Conservation (phyloP, 2,888 invertebrate genomes). For the Cybosia mesomella region DNA sequence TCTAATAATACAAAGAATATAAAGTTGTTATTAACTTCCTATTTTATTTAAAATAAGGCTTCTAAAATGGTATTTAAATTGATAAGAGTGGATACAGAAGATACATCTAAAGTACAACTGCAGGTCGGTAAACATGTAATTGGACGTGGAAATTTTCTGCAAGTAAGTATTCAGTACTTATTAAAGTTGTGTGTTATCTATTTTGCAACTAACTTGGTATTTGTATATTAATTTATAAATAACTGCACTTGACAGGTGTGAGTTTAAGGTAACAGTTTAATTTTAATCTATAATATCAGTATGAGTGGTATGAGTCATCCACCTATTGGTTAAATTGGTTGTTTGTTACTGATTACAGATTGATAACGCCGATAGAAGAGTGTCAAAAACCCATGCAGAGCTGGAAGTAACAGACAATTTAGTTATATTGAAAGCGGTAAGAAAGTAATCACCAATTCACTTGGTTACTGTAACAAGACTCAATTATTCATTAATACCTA, state of each 20-base stretch:
- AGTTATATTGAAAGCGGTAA: slow-evolving; percentile 77
- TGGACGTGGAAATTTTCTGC: slow-evolving; percentile 74
- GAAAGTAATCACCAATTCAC: background rate
- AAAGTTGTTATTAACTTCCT: background rate
- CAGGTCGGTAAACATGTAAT: slow-evolving; percentile 67
- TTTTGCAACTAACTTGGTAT: background rate
- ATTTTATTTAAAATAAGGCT: background rate
- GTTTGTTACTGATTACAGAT: slow-evolving; percentile 67
- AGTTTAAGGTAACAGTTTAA: background rate
- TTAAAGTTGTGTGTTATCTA: background rate
- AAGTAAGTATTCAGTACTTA: slow-evolving; percentile 61
- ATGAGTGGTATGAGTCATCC: background rate
- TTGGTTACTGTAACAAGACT: no score
- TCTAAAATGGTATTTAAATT: slow-evolving; percentile 73
- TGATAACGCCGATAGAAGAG: slow-evolving; percentile 75
- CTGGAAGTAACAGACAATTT: slow-evolving; percentile 71
- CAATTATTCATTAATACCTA: no score
- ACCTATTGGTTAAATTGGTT: background rate
- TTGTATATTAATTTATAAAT: background rate
- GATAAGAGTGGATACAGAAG: slow-evolving; percentile 65
- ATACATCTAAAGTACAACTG: slow-evolving; percentile 67
- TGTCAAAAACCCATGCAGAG: slow-evolving; percentile 84
- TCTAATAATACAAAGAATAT: background rate
- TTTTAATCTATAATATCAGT: background rate
- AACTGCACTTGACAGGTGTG: background rate